Base-by-base conservation (phyloP, 1,140 invertebrate genomes). In the Eciton burchellii region DNA sequence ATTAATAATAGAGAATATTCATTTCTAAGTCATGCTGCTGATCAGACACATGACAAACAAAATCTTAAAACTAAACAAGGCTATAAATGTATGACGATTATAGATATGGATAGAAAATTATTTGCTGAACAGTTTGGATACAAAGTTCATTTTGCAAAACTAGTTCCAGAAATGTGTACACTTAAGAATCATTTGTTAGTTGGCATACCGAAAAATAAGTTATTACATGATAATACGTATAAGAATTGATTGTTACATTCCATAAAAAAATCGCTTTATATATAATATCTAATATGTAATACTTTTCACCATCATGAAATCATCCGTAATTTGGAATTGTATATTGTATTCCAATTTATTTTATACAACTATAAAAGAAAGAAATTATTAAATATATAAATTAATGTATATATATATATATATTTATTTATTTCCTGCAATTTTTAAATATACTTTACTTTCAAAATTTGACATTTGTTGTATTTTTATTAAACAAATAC, bases 141-240 rank as follows among this genome's bases (percentile, higher is more conserved):
- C 91, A 89, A 91, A 81, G 97, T 98, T 1, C 94, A 94, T 82
- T 93, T 99, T 52, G 96, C 96, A 12, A 97, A 97, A 89, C 93
- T 99, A 5, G 94, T 96, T 88, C 98, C 98, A 26, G 93, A 96
- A 57, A 95, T 95, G 68, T 99, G 98, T 94, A 98, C 98, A 62
- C 97, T 98, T 72, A 99, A 99, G 94, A 99, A 99, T 95, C 98
- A 99, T 94, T 94, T 99, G 84, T 94, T 99, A 24, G 95, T 99
- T 88, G 98, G 98, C 62, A 93, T 96, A 29, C 93, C 93, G n/a
- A 82, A 84, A 45, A 45, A 62, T 57, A 63, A 72, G 16, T n/a
- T 21, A 29, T 3, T 2, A 14, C 21, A 52, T 16, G 16, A 3
- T 4, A 12, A 65, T 57, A n/a, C 21, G 6, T 66, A 6, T 56